A percentile compares a stretch with the other conserved stretches of the same genome.
Conservation (phyloP, 2,113 vertebrate species). For the Clarias gariepinus region DNA sequence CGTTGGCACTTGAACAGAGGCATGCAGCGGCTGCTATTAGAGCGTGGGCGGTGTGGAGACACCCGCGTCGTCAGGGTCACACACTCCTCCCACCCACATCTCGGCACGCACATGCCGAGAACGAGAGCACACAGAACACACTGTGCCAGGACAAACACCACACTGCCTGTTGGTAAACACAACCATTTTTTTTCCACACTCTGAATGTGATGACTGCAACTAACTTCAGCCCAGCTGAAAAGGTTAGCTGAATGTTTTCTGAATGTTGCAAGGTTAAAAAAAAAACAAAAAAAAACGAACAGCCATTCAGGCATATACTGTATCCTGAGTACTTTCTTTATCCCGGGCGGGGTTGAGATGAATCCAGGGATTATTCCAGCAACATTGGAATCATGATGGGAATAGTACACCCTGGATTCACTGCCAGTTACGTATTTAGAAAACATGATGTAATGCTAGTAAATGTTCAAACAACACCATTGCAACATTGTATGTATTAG, state of each 20-base stretch:
- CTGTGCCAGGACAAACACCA: constrained; percentile 54
- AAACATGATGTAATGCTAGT: not conserved
- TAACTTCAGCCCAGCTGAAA: constrained; percentile 13
- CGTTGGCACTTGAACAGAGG: constrained; percentile 49
- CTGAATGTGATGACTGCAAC: constrained; percentile 25
- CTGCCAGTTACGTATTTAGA: not conserved
- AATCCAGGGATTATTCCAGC: not conserved
- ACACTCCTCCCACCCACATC: constrained; percentile 51
- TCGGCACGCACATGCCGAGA: constrained; percentile 36
- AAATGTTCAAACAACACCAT: not conserved
- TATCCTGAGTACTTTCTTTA: not conserved
- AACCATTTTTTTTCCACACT: constrained; percentile 41
- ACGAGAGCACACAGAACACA: constrained; percentile 42
- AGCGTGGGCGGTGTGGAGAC: constrained; percentile 52
- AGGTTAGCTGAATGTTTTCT: not conserved
- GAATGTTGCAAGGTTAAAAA: not conserved
- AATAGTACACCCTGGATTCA: not conserved
- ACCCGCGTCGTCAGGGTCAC: constrained; percentile 58
- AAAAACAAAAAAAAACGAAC: not conserved
- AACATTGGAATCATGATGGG: too few species aligned
- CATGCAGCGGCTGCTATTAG: constrained; percentile 51
- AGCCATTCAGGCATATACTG: not conserved
- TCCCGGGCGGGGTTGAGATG: not conserved
- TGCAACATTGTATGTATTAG: not conserved
- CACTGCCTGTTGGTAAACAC: constrained; percentile 56